phyloP scores from a whole-genome alignment of 2,113 vertebrate species.

The pig (Sus scrofa) region DNA sequence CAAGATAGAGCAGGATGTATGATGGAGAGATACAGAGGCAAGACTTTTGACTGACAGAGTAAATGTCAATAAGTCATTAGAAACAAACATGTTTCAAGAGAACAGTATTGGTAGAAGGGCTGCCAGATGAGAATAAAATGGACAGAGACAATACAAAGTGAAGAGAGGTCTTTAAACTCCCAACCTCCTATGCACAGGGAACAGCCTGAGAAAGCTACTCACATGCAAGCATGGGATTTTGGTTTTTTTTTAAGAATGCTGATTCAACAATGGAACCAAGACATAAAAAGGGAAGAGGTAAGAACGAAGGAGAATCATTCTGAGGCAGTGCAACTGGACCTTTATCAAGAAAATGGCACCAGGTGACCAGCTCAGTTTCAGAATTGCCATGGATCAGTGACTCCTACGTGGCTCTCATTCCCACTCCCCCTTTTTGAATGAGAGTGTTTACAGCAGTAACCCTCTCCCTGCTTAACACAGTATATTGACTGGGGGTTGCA shows the following conservation, averaged over 20 bases:
- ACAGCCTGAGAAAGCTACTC: not conserved
- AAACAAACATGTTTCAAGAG: not conserved
- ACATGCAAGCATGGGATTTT: not conserved
- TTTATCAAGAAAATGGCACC: not conserved
- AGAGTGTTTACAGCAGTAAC: rapidly evolving
- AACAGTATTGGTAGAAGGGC: not conserved
- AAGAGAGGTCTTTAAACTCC: not conserved
- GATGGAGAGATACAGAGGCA: not conserved
- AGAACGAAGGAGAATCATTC: not conserved
- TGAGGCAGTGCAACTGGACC: not conserved
- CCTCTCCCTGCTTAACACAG: too few relatives aligned
- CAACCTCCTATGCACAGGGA: not conserved
- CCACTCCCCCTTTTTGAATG: too few relatives aligned
- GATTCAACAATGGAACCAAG: not conserved
- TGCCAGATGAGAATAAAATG: not conserved
- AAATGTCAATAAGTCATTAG: not conserved
- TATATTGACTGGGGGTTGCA: not conserved
- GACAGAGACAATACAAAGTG: not conserved
- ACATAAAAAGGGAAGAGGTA: not conserved
- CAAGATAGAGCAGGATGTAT: not conserved
- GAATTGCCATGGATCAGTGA: not conserved
- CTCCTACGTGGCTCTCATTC: not conserved
- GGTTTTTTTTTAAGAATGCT: not conserved
- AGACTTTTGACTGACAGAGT: not conserved
- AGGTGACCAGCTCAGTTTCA: not conserved